Conservation (phyloP, 2,113 vertebrate genomes). For the Saccopteryx bilineata region DNA sequence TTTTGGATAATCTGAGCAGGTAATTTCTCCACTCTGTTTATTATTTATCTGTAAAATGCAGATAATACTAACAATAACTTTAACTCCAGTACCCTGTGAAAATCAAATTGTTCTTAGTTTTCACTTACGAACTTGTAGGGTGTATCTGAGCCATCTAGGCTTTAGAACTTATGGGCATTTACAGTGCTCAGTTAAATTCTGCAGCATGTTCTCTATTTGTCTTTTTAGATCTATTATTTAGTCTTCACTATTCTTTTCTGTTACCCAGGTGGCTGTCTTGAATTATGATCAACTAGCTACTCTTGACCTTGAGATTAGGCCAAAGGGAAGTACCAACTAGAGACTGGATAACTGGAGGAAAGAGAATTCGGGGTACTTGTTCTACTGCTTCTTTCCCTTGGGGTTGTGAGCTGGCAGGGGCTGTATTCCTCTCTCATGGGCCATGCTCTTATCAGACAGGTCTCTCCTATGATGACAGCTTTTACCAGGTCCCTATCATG, state of each 20-base stretch:
- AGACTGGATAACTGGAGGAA: not conserved
- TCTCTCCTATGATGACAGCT: not conserved
- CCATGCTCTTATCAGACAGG: not conserved
- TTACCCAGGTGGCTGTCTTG: not conserved
- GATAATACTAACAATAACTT: not conserved
- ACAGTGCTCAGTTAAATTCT: not conserved
- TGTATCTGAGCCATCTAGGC: not conserved
- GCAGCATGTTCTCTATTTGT: not conserved
- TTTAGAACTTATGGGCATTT: slow-evolving; percentile 34
- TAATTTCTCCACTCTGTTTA: not conserved
- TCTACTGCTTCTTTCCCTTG: not conserved
- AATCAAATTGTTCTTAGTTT: not conserved
- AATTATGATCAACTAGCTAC: not conserved
- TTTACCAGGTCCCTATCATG: not conserved
- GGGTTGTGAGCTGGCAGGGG: not conserved
- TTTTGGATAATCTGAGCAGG: not conserved
- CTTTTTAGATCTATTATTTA: not conserved
- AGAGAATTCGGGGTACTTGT: not conserved
- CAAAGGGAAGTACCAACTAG: not conserved
- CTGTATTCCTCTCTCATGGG: not conserved
- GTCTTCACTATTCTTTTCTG: not conserved
- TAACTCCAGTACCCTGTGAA: not conserved
- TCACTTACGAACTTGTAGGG: slow-evolving; percentile 17
- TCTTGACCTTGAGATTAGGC: not conserved
- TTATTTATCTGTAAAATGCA: not conserved